These are phyloP conservation scores for Dryobota labecula DNA, from an alignment of 2,888 invertebrate genomes.

Conservation along the genomic window DNA sequence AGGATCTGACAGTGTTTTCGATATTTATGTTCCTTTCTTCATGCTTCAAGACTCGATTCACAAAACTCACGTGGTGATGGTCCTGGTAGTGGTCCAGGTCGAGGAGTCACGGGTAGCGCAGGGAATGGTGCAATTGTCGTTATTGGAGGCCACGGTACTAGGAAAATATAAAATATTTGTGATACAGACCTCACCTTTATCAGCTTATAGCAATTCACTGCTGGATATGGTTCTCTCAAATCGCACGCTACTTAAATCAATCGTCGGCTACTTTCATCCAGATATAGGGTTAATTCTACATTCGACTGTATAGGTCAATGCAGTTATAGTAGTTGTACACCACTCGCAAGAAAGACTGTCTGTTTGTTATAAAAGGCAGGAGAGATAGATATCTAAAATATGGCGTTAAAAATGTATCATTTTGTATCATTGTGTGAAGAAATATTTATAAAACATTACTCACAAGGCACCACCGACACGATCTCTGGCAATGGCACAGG, in stretches of 20 bases:
- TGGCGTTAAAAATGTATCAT: background rate
- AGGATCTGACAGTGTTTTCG: background rate
- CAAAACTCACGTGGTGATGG: constrained; percentile 83
- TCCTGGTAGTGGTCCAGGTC: constrained; percentile 81
- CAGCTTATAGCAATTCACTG: background rate
- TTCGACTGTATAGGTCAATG: background rate
- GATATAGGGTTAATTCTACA: background rate
- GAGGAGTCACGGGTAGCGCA: constrained; percentile 33
- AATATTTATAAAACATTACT: constrained; percentile 17
- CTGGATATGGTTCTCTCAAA: too few relatives aligned
- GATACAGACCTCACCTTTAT: background rate
- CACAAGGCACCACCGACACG: constrained; percentile 52
- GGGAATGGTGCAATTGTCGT: constrained; percentile 50
- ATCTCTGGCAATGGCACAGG: constrained; percentile 47
- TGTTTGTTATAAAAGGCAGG: background rate
- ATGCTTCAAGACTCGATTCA: constrained; percentile 29
- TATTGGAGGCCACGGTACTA: constrained; percentile 69
- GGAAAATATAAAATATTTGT: constrained; percentile 23
- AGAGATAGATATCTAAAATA: background rate
- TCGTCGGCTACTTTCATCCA: background rate
- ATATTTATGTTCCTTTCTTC: background rate
- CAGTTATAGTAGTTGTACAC: background rate
- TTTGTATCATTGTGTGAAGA: background rate
- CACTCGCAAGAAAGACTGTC: background rate
- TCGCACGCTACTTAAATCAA: background rate